Evolutionary conservation across 1,140 invertebrate species (phyloP).

Genomic region (Drosophila nigrodunni): DNA sequence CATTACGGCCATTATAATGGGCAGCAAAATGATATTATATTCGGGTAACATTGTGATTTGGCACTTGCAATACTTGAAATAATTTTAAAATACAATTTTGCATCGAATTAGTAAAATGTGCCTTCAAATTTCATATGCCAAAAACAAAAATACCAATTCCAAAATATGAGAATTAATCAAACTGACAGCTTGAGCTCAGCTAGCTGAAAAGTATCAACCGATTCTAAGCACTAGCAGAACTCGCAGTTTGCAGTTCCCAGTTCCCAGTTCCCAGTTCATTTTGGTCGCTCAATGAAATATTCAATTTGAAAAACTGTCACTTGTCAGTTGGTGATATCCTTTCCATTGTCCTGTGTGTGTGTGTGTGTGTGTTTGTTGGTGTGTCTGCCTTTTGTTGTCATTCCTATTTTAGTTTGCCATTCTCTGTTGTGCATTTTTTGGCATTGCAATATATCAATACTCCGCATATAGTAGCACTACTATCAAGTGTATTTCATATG

Average conservation of each 20-base stretch:
- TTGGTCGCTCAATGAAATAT: slow-evolving; percentile 43
- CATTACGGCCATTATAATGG: slow-evolving; percentile 65
- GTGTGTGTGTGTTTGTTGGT: background rate
- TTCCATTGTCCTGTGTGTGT: slow-evolving; percentile 41
- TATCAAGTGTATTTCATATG: slow-evolving; percentile 68
- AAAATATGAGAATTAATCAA: background rate
- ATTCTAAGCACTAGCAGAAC: background rate
- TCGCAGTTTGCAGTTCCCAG: background rate
- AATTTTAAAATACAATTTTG: slow-evolving; percentile 74
- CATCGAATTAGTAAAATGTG: background rate
- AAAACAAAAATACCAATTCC: background rate
- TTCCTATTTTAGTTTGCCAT: slow-evolving; percentile 28
- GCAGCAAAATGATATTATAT: slow-evolving; percentile 49
- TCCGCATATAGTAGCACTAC: slow-evolving; percentile 31
- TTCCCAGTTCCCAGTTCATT: background rate
- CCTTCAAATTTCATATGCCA: background rate
- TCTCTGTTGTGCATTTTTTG: slow-evolving; percentile 52
- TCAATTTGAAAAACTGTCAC: slow-evolving; percentile 76
- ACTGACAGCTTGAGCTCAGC: background rate
- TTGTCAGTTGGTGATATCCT: slow-evolving; percentile 64
- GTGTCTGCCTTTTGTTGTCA: slow-evolving; percentile 49
- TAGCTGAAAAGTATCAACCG: background rate
- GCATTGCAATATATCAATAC: slow-evolving; percentile 9
- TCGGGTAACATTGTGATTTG: slow-evolving; percentile 48
- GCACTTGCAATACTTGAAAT: slow-evolving; percentile 40